Conservation (phyloP, 2,888 invertebrate species). For the Orthosia incerta region DNA sequence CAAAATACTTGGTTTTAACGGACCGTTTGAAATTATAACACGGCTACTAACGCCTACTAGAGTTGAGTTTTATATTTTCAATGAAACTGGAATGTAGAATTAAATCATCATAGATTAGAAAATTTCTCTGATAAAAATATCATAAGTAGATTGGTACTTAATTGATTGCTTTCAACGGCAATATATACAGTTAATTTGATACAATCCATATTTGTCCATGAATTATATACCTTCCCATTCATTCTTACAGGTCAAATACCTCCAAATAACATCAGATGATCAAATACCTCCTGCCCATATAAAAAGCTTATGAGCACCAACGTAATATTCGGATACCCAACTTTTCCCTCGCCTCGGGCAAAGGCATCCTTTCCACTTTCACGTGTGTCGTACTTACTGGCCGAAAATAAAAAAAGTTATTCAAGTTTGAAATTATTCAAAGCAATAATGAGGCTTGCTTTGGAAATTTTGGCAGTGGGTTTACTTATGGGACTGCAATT, state of each 20-base stretch:
- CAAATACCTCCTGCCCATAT: constrained; percentile 13
- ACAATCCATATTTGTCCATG: not conserved
- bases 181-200: no score
- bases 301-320: constrained; percentile 15
- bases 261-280: not conserved
- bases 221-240: not conserved
- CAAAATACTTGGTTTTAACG: constrained; percentile 21
- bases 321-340: constrained; percentile 51
- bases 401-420: constrained; percentile 23
- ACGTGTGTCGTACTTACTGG: constrained; percentile 16
- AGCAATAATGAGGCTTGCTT: constrained; percentile 7
- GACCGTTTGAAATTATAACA: constrained; percentile 17
- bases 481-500: constrained; percentile 27
- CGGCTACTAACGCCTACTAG: not conserved
- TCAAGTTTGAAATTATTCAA: constrained; percentile 11
- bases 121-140: not conserved
- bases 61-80: not conserved
- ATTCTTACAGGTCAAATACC: not conserved
- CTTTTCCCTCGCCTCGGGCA: constrained; percentile 48
- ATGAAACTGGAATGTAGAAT: not conserved
- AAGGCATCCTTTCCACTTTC: constrained; percentile 40
- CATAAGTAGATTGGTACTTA: not conserved
- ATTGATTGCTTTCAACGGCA: not conserved
- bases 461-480: not conserved
- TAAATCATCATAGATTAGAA: no score